Conservation (phyloP, 2,797 vertebrate genomes). For the Phoebastria nigripes region DNA sequence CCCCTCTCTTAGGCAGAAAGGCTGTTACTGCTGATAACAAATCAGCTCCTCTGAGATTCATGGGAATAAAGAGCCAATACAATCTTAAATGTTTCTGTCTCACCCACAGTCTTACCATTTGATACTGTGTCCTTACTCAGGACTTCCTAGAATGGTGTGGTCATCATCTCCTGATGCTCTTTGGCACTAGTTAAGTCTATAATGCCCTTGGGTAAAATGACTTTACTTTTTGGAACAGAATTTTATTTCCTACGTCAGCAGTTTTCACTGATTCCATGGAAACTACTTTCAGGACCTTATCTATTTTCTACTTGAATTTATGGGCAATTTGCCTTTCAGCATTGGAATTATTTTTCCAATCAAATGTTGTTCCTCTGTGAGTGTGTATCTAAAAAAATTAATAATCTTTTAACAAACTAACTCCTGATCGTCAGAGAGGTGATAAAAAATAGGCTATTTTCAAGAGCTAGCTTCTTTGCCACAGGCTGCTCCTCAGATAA, state of each 20-base stretch:
- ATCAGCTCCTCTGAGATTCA: constrained; percentile 13
- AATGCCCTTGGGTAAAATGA: not conserved
- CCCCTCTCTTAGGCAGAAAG: not conserved
- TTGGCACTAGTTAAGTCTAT: not conserved
- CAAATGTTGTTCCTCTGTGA: not conserved
- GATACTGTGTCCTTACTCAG: not conserved
- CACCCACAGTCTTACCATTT: not conserved
- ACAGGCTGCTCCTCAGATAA: not conserved
- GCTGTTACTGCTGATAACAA: constrained; percentile 36
- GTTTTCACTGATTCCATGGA: constrained; percentile 14
- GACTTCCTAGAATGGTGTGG: not conserved
- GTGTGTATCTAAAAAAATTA: not conserved
- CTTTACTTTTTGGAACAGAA: not conserved
- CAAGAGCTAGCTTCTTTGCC: not conserved
- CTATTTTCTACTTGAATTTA: not conserved
- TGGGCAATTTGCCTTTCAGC: not conserved
- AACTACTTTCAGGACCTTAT: not conserved
- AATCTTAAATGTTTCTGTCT: not conserved
- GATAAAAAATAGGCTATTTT: not conserved
- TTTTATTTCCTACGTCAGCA: not conserved
- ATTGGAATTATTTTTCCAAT: not conserved
- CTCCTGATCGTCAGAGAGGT: not conserved
- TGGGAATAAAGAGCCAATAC: not conserved
- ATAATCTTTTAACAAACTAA: not conserved
- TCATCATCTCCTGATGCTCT: not conserved